These are phyloP conservation scores for Drosophila prolongata DNA, from an alignment of 2,888 invertebrate genomes.

Conservation along the genomic window DNA sequence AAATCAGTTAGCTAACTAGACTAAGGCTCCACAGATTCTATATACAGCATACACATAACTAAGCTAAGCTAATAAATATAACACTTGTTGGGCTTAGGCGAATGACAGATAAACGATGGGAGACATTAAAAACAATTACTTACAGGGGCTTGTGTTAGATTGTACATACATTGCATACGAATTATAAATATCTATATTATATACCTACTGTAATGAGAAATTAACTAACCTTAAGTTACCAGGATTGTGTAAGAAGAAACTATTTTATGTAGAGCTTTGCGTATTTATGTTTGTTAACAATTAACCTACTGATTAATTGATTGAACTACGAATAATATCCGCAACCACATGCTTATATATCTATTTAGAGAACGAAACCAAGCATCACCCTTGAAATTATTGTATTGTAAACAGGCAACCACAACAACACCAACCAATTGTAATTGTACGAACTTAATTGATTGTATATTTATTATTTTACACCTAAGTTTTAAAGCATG, in stretches of 20 bases:
- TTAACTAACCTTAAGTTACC: constrained; percentile 51
- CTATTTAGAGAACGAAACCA: constrained; percentile 52
- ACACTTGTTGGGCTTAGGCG: constrained; percentile 35
- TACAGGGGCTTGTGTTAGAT: constrained; percentile 79
- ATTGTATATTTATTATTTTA: constrained; percentile 50
- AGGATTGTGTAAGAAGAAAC: constrained; percentile 60
- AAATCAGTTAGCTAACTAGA: constrained; percentile 21
- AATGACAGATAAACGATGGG: constrained; percentile 9
- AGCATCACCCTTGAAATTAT: constrained; percentile 78
- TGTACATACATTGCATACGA: constrained; percentile 67
- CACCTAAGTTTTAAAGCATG: constrained; percentile 21
- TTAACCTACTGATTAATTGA: constrained; percentile 26
- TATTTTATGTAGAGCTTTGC: constrained; percentile 78
- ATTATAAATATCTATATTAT: constrained; percentile 38
- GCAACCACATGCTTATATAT: constrained; percentile 35
- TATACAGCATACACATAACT: constrained; percentile 45
- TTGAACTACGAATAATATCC: constrained; percentile 36
- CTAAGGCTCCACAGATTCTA: constrained; percentile 76
- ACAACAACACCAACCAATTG: constrained; percentile 56
- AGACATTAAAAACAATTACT: constrained; percentile 66
- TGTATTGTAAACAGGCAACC: constrained; percentile 21
- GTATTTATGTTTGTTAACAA: constrained; percentile 78
- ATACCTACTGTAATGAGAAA: constrained; percentile 36
- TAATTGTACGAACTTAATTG: constrained; percentile 24
- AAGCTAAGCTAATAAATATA: constrained; percentile 41